Percentiles rank a stretch among this genome's conserved stretches.
phyloP scores from a whole-genome alignment of 2,797 vertebrate genomes.

The Fringilla coelebs region DNA sequence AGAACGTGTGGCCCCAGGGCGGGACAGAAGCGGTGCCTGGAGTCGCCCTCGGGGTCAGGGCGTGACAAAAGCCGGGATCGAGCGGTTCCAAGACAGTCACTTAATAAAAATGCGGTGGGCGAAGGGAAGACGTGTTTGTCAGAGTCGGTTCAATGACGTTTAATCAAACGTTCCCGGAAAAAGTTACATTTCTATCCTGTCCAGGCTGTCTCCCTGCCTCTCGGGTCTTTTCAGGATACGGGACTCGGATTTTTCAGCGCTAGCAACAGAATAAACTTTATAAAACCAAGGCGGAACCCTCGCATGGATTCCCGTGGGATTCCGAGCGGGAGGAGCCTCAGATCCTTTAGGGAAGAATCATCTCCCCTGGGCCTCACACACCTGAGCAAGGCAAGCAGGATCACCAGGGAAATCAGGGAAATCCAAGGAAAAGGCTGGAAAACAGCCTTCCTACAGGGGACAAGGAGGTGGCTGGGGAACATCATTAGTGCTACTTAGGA shows the following conservation, averaged over 20 bases:
- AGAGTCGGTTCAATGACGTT: too few species aligned
- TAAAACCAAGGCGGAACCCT: not conserved
- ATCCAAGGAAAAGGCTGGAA: not conserved
- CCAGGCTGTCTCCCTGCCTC: not conserved
- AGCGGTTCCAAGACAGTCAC: not conserved
- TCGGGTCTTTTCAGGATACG: not conserved
- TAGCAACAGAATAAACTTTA: not conserved
- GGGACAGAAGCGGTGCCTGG: not conserved
- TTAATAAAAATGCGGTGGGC: not conserved
- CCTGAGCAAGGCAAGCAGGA: not conserved
- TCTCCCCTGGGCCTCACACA: not conserved
- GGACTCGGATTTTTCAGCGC: not conserved
- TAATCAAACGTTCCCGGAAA: not conserved
- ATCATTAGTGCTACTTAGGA: not conserved
- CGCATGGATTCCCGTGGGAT: not conserved
- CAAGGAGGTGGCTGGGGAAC: not conserved
- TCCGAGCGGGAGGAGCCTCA: not conserved
- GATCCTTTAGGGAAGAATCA: not conserved
- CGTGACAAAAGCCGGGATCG: not conserved
- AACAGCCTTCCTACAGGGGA: not conserved
- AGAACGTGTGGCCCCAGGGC: not conserved
- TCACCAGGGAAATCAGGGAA: not conserved
- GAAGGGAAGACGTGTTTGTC: not conserved
- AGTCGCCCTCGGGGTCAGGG: too few species aligned
- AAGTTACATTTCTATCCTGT: not conserved